Percentiles rank a stretch among this genome's conserved stretches.
These are phyloP conservation scores for Arnoldichthys spilopterus DNA, from an alignment of 2,797 vertebrate species.

Conservation along the genomic window DNA sequence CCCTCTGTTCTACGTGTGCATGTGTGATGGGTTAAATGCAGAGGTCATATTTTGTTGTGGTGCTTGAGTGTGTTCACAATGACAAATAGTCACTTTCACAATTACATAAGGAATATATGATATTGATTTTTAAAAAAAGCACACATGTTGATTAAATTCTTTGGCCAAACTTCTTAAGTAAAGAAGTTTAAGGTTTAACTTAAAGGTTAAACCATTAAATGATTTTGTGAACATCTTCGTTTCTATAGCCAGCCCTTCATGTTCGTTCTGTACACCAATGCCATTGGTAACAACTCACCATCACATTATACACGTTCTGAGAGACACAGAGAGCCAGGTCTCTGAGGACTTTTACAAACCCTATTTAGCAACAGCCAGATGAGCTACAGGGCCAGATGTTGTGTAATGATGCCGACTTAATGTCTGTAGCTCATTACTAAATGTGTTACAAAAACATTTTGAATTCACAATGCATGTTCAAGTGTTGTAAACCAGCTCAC, in stretches of 20 bases:
- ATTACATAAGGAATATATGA: too few relatives aligned
- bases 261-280: not conserved
- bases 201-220: too few relatives aligned
- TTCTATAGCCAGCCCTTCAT: not conserved
- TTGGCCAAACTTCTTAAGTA: too few relatives aligned
- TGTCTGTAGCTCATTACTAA: not conserved
- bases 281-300: conserved; percentile 4
- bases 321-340: not conserved
- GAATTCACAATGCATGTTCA: not conserved
- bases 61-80: too few relatives aligned
- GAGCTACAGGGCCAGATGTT: not conserved
- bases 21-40: too few relatives aligned
- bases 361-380: not conserved
- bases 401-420: not conserved
- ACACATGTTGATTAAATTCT: too few relatives aligned
- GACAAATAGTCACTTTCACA: too few relatives aligned
- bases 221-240: not conserved
- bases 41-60: too few relatives aligned
- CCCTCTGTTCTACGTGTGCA: too few relatives aligned
- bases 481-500: conserved; percentile 62
- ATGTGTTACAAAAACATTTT: not conserved
- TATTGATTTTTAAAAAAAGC: too few relatives aligned
- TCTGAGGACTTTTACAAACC: not conserved
- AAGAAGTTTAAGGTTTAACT: too few relatives aligned
- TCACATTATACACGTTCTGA: conserved; percentile 13